phyloP scores from a whole-genome alignment of 2,888 invertebrate species.

The Metacarcinus magister region DNA sequence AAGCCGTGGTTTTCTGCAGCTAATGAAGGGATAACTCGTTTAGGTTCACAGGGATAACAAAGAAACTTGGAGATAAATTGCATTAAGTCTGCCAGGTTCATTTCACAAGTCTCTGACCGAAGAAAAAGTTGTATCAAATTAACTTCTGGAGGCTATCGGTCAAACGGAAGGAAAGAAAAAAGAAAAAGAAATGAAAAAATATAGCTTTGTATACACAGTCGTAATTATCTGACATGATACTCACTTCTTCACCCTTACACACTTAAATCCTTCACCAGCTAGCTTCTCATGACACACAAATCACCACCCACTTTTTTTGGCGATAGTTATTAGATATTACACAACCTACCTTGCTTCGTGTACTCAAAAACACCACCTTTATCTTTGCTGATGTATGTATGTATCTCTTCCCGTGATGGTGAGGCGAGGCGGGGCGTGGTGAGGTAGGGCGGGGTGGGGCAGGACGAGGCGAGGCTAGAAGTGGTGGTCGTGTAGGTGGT shows the following conservation, averaged over 20 bases:
- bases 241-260: not conserved
- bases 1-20: not conserved
- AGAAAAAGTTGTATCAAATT: constrained; percentile 55
- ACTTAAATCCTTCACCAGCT: not conserved
- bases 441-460: not conserved
- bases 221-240: not conserved
- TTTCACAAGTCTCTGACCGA: constrained; percentile 36
- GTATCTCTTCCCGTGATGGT: not conserved
- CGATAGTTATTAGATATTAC: not conserved
- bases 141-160: constrained; percentile 53
- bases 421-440: not conserved
- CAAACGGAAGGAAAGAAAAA: not conserved
- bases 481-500: not conserved
- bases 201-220: not conserved
- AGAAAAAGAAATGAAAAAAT: not conserved
- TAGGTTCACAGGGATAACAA: constrained; percentile 8
- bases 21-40: constrained; percentile 52
- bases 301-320: not conserved
- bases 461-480: not conserved
- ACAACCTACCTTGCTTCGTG: not conserved
- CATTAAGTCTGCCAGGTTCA: constrained; percentile 55
- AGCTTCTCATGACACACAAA: not conserved
- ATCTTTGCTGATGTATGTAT: not conserved
- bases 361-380: too few relatives aligned
- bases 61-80: constrained; percentile 51